phyloP scores from a whole-genome alignment of 2,113 vertebrate species.

The Pao palembangensis region DNA sequence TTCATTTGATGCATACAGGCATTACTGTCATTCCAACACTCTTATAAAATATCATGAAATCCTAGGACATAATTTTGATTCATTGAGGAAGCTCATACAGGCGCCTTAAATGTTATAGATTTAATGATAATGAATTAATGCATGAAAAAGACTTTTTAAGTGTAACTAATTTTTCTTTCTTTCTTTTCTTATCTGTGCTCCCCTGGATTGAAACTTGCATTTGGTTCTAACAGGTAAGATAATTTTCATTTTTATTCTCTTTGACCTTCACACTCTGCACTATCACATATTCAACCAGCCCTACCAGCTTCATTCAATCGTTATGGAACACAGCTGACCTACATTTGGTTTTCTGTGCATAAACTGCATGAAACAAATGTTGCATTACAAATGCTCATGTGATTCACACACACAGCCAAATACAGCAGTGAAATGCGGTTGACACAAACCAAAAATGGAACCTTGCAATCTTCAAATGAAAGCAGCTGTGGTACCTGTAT shows the following conservation, averaged over 20 bases:
- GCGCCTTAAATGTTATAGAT: no score
- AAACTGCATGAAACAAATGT: background rate
- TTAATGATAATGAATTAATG: no score
- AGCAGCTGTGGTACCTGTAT: conserved; percentile 11
- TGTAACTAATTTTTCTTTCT: conserved; percentile 16
- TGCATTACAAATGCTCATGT: background rate
- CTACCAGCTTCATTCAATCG: conserved; percentile 3
- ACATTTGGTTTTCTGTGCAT: background rate
- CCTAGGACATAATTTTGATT: no score
- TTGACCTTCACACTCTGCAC: background rate
- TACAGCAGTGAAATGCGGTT: background rate
- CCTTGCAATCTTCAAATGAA: background rate
- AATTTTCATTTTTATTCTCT: background rate
- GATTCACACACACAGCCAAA: background rate
- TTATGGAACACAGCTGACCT: conserved; percentile 7
- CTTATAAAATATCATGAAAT: no score
- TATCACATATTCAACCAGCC: background rate
- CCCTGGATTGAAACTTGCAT: conserved; percentile 26
- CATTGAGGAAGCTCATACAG: no score
- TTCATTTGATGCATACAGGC: no score
- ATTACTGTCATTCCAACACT: no score
- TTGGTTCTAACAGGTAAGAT: conserved; percentile 46
- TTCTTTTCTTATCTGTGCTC: conserved; percentile 16
- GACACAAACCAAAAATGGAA: background rate
- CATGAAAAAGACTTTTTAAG: background rate